Conservation (phyloP, 2,113 vertebrate genomes). For the Labrus mixtus region DNA sequence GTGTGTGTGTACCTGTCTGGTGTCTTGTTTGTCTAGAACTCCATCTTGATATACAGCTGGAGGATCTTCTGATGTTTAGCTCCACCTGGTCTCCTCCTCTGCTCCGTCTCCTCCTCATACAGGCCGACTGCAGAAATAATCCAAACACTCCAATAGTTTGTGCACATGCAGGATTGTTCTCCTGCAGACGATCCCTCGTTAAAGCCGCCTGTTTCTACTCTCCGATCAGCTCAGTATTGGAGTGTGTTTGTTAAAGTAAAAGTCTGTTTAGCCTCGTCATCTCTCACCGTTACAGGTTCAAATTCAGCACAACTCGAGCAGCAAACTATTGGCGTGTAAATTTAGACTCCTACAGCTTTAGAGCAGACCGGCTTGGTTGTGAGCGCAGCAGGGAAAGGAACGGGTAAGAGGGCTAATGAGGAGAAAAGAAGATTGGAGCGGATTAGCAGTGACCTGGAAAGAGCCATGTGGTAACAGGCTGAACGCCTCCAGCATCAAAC, state of each 20-base stretch:
- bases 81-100: constrained; percentile 7
- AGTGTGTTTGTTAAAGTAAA: background rate
- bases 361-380: constrained; percentile 1
- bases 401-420: constrained; percentile 69
- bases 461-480: constrained; percentile 56
- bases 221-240: constrained; percentile 2
- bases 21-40: constrained; percentile 2
- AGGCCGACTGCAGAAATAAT: background rate
- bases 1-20: constrained; percentile 28
- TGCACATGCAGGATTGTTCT: background rate
- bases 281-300: background rate
- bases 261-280: background rate
- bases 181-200: background rate
- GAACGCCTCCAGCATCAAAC: constrained; percentile 51
- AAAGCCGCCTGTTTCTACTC: background rate
- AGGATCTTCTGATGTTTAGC: constrained; percentile 12
- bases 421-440: constrained; percentile 79
- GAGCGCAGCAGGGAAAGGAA: constrained; percentile 35
- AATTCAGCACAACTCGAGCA: background rate
- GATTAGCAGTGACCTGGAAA: constrained; percentile 81
- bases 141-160: background rate
- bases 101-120: background rate
- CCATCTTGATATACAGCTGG: constrained; percentile 10
- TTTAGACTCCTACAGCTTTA: constrained; percentile 19
- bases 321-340: constrained; percentile 14